Base-by-base conservation (phyloP, 1,140 invertebrate species). In the Lycorma delicatula region DNA sequence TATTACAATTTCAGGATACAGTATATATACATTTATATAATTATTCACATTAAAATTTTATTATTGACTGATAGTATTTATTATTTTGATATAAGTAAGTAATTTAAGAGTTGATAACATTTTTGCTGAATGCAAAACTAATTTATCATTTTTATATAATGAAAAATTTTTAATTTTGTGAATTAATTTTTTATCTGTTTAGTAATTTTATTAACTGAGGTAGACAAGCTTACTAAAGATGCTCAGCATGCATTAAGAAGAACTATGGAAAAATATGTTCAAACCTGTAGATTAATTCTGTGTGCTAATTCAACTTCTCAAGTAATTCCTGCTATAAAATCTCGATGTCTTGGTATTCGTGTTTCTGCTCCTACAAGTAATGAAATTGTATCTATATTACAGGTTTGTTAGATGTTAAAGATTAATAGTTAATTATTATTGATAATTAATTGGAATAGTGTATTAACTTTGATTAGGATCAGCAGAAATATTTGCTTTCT, bases 261-360 rank as follows among this genome's bases (percentile, higher is more conserved):
- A 58, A 99, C 97, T 1, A 99, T 99, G 97, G 97, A 99, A 73
- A 99, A 99, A 68, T 99, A 99, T 72, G 88, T 97, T 58, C 76
- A 83, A 13, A 96, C 93, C 7, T 99, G 97, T 74, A 83, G 97
- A 26, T 74, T 99, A 0, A 96, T 99, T 68, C 76, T 99, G 1
- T 93, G 91, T 66, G 90, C 93, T 6, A 96, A 97, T 70, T 97
- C 93, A 5, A 94, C 88, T 22, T 97, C 93, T 31, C 80, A 89
- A 66, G 91, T 99, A 1, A 93, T 97, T 66, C 93, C 93, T 13
- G 94, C 97, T 18, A 96, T 99, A 59, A 80, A 85, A 59, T 98
- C 94, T 59, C 79, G 97, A 70, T 99, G 96, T 74, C 79, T 99
- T 22, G 85, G 85, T 20, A 84, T 99, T 44, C 77, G 96, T 63